phyloP scores from a whole-genome alignment of 2,888 invertebrate genomes.

The Nomada hirtipes region DNA sequence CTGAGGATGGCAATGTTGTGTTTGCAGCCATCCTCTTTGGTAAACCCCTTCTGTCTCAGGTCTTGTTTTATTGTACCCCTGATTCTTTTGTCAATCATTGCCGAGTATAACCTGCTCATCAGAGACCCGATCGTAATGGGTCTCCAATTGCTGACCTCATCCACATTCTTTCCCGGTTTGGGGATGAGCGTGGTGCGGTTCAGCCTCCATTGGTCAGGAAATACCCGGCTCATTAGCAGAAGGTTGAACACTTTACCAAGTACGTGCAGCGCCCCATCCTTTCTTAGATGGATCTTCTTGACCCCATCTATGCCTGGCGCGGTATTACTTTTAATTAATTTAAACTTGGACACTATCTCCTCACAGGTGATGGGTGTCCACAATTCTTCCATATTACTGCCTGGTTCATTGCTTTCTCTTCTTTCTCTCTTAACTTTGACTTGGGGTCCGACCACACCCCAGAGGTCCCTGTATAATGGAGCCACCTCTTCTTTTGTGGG shows the following conservation, averaged over 20 bases:
- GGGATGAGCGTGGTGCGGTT: background rate
- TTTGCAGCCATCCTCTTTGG: background rate
- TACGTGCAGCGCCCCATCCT: background rate
- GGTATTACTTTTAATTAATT: background rate
- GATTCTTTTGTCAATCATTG: background rate
- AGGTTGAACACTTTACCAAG: background rate
- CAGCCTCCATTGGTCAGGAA: background rate
- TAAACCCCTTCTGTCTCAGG: background rate
- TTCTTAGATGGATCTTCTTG: background rate
- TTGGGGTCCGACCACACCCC: background rate
- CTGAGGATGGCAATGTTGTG: background rate
- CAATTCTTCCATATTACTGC: fast-evolving
- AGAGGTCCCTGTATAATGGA: background rate
- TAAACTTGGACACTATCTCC: no score
- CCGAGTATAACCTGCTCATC: background rate
- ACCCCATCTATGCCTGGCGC: background rate
- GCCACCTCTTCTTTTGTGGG: background rate
- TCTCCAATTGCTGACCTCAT: no score
- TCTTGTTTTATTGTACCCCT: fast-evolving
- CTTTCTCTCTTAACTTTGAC: no score
- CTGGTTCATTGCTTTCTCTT: no score
- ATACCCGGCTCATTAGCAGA: background rate
- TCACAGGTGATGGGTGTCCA: no score
- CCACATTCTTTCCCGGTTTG: no score
- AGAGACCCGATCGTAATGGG: no score